Conservation (phyloP, 2,888 invertebrate genomes). For the Eucriotettix oculatus region DNA sequence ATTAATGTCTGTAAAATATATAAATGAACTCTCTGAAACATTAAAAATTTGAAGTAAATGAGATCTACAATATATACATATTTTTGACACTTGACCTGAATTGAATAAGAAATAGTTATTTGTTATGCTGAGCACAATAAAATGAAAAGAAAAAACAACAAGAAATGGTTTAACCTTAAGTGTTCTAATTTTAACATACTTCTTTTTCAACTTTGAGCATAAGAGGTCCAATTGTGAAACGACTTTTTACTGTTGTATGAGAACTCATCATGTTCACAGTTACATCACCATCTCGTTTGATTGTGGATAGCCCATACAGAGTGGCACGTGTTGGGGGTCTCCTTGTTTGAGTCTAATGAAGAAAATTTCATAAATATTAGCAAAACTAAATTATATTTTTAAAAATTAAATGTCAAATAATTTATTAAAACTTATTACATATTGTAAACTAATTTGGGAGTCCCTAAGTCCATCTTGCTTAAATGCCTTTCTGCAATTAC, state of each 20-base stretch:
- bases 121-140: too few relatives aligned
- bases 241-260: conserved; percentile 67
- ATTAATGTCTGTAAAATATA: too few relatives aligned
- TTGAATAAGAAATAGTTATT: too few relatives aligned
- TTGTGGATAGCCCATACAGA: conserved; percentile 59
- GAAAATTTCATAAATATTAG: neutral
- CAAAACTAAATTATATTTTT: neutral
- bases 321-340: conserved; percentile 55
- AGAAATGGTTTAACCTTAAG: too few relatives aligned
- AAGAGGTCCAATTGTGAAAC: conserved; percentile 64
- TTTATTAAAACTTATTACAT: neutral
- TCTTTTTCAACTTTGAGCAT: conserved; percentile 64
- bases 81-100: too few relatives aligned
- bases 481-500: too few relatives aligned
- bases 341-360: neutral
- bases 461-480: too few relatives aligned
- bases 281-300: conserved; percentile 65
- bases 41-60: too few relatives aligned
- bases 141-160: too few relatives aligned
- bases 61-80: too few relatives aligned
- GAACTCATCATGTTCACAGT: conserved; percentile 61
- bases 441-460: too few relatives aligned
- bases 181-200: conserved; percentile 17
- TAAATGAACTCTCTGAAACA: too few relatives aligned
- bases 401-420: neutral